Evolutionary conservation across 2,888 invertebrate species (phyloP).

Genomic region (Hyppa rectilinea): DNA sequence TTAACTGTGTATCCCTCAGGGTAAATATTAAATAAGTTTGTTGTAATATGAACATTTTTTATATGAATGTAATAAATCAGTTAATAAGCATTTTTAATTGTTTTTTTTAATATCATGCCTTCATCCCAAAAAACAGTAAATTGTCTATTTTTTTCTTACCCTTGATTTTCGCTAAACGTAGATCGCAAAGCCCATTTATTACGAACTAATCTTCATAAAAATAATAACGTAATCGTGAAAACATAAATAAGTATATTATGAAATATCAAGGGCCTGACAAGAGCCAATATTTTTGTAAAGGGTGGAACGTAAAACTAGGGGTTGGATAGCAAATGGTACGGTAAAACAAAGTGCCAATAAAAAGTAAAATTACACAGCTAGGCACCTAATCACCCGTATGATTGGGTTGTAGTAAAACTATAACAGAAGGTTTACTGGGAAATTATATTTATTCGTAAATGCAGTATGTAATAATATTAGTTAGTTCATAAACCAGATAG

Average conservation of each 20-base stretch:
- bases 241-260: conserved; percentile 42
- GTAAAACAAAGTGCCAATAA: conserved; percentile 69
- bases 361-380: conserved; percentile 64
- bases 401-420: conserved; percentile 29
- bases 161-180: background rate
- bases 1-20: conserved; percentile 3
- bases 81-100: background rate
- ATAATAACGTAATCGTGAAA: background rate
- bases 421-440: conserved; percentile 50
- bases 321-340: conserved; percentile 43
- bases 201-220: background rate
- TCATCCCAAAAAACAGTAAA: background rate
- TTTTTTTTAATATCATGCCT: background rate
- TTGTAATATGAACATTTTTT: conserved; percentile 11
- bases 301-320: conserved; percentile 53
- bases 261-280: conserved; percentile 37
- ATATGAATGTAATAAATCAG: conserved; percentile 33
- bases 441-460: too few species aligned
- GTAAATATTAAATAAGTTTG: conserved; percentile 13
- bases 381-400: conserved; percentile 60
- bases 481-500: too few species aligned
- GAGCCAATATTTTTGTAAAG: conserved; percentile 58
- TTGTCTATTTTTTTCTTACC: background rate
- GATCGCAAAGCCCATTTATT: background rate
- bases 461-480: too few species aligned